phyloP scores from a whole-genome alignment of 2,888 invertebrate genomes.

The Drosophila hamatofila region DNA sequence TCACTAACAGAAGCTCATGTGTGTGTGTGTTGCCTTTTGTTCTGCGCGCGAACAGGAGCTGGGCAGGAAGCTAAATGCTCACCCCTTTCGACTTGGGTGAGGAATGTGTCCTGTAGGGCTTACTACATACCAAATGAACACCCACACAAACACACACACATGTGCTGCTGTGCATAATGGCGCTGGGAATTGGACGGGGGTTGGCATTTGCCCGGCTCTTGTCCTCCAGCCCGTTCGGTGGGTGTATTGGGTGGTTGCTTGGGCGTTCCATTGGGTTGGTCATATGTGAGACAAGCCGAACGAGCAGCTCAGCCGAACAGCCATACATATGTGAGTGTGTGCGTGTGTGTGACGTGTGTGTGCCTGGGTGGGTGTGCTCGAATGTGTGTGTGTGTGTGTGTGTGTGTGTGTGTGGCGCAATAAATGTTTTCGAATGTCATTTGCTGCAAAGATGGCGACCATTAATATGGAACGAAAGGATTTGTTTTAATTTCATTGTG shows the following conservation, averaged over 20 bases:
- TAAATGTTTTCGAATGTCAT: slow-evolving; percentile 82
- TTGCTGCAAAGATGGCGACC: slow-evolving; percentile 82
- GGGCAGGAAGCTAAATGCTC: slow-evolving; percentile 43
- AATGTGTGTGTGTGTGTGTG: slow-evolving; percentile 30
- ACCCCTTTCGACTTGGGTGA: slow-evolving; percentile 65
- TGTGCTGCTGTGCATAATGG: slow-evolving; percentile 65
- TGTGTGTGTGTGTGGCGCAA: slow-evolving; percentile 65
- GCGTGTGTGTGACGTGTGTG: not conserved
- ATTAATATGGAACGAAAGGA: slow-evolving; percentile 82
- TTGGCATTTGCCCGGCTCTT: slow-evolving; percentile 51
- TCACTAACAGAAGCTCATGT: slow-evolving; percentile 8
- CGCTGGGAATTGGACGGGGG: slow-evolving; percentile 59
- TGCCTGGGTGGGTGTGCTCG: slow-evolving; percentile 9
- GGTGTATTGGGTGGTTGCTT: slow-evolving; percentile 38
- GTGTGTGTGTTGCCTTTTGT: slow-evolving; percentile 64
- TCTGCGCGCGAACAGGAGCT: slow-evolving; percentile 36
- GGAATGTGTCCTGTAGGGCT: slow-evolving; percentile 81
- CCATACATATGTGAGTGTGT: slow-evolving; percentile 1
- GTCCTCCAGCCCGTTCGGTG: slow-evolving; percentile 47
- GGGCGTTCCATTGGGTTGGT: slow-evolving; percentile 55
- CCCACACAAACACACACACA: slow-evolving; percentile 37
- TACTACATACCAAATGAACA: slow-evolving; percentile 80
- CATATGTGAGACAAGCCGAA: slow-evolving; percentile 54
- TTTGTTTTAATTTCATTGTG: slow-evolving; percentile 79
- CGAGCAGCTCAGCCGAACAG: slow-evolving; percentile 42